Conservation (phyloP, 2,888 invertebrate genomes). For the Galerucella pusilla region DNA sequence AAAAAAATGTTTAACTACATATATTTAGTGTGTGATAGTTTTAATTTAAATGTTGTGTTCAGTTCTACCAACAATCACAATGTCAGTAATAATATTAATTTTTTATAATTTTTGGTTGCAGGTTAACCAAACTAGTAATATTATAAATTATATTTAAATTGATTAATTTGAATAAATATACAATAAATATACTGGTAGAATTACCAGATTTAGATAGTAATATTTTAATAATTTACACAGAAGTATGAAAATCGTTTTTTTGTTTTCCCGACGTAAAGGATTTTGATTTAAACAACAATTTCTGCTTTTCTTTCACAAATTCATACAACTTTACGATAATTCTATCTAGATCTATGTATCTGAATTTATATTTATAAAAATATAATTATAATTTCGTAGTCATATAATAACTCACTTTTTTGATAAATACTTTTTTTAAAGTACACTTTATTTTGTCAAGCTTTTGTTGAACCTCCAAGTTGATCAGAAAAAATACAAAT, state of each 20-base stretch:
- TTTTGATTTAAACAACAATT: neutral
- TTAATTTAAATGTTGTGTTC: slow-evolving; percentile 3
- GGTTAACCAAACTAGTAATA: neutral
- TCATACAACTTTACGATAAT: too few relatives aligned
- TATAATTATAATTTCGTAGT: too few relatives aligned
- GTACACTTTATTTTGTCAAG: too few relatives aligned
- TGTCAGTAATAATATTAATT: neutral
- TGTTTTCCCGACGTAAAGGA: neutral
- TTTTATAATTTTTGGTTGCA: neutral
- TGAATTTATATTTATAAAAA: too few relatives aligned
- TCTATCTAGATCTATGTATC: too few relatives aligned
- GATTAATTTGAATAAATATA: neutral
- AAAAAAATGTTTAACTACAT: neutral
- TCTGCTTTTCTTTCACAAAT: neutral
- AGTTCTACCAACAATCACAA: slow-evolving; percentile 6
- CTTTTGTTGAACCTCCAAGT: too few relatives aligned
- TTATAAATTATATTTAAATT: neutral
- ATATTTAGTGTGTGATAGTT: neutral
- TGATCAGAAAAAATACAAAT: too few relatives aligned
- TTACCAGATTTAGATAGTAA: neutral
- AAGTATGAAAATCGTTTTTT: neutral
- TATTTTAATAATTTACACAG: neutral
- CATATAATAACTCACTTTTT: too few relatives aligned
- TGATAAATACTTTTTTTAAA: too few relatives aligned
- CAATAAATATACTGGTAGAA: neutral